Conservation (phyloP, 2,797 vertebrate species). For the Rhinatrema bivittatum region DNA sequence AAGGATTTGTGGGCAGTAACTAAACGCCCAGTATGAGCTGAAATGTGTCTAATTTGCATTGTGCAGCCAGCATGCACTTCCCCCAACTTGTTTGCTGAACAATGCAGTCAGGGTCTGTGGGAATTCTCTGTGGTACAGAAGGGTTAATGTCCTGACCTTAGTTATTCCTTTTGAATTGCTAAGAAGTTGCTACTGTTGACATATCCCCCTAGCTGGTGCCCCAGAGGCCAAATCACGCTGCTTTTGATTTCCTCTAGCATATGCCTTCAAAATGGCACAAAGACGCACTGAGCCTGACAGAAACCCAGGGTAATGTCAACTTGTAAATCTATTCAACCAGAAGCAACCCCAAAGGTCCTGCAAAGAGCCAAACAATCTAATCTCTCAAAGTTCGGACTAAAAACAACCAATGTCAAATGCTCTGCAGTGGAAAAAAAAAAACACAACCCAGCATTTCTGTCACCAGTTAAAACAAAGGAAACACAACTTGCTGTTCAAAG, state of each 20-base stretch:
- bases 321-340: neutral
- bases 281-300: neutral
- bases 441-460: rapidly evolving
- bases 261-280: neutral
- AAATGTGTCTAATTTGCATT: too few relatives aligned
- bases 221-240: rapidly evolving
- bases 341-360: neutral
- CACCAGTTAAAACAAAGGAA: rapidly evolving
- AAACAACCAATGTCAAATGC: neutral
- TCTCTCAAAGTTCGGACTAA: neutral
- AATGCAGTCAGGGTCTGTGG: too few relatives aligned
- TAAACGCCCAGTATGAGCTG: too few relatives aligned
- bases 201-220: neutral
- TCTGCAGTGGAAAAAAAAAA: neutral
- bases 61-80: too few relatives aligned
- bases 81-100: too few relatives aligned
- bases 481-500: neutral
- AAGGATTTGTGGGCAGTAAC: too few relatives aligned
- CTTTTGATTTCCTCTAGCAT: neutral
- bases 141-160: neutral
- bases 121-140: neutral
- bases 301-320: neutral
- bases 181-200: neutral
- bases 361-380: neutral
- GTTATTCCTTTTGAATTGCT: neutral